Base-by-base conservation (phyloP, 2,888 invertebrate genomes). In the Lottia scabra region DNA sequence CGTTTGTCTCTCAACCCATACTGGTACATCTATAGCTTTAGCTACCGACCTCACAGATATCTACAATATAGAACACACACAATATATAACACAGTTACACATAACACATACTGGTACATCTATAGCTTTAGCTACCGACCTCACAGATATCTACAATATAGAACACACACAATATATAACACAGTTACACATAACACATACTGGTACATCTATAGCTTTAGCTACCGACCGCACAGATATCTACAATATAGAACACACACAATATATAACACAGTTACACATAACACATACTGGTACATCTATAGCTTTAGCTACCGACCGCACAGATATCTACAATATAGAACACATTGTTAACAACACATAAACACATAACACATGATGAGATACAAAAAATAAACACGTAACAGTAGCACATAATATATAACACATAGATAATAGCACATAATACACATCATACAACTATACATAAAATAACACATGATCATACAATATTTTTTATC, bases 91-190 rank as follows among this genome's bases (percentile, higher is more conserved):
- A n/a, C n/a, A n/a, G n/a, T n/a, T n/a, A n/a, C n/a, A n/a, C n/a
- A n/a, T n/a, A 43, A 89, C 85, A 88, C 88, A 90, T 15, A 90
- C 89, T 2, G 89, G 90, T 0, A 90, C 88, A 78, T 90, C 89
- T 44, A 89, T 85, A 15, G 89, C 89, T 75, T 81, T 83, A 48
- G 84, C 90, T 23, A 84, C 62, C 1, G 84, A 81, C 63, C 80
- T 72, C 4, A 89, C 76, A 0, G 82, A 80, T 44, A 87, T 82
- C 86, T 88, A 76, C 15, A 71, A 72, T 30, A 30, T 30, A 30
- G 5, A 30, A 30, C 30, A 30, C 30, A 30, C 5, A 4, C 30
- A n/a, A n/a, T n/a, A n/a, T n/a, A n/a, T n/a, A n/a, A n/a, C n/a
- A n/a, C n/a, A n/a, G n/a, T n/a, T n/a, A n/a, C n/a, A n/a, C n/a